A percentile compares a stretch with the other conserved stretches of the same genome.
Conservation (phyloP, 2,888 invertebrate genomes). For the Tetheella fluctuosa region DNA sequence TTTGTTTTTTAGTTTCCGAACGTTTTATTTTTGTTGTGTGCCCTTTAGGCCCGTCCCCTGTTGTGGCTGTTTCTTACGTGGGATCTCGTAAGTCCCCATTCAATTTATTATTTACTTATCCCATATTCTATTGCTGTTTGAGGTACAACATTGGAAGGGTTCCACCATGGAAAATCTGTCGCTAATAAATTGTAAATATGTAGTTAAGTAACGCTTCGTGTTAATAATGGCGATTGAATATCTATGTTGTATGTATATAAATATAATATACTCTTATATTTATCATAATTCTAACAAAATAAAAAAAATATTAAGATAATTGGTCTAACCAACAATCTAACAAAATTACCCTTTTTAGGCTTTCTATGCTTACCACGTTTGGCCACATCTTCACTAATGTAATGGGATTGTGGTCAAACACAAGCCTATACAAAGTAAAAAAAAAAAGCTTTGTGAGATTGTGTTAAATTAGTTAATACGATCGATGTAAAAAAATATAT, state of each 20-base stretch:
- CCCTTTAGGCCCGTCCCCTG: constrained; percentile 79
- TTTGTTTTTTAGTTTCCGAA: constrained; percentile 43
- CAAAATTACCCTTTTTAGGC: too few relatives aligned
- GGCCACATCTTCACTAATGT: too few relatives aligned
- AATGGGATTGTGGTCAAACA: too few relatives aligned
- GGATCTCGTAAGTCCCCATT: constrained; percentile 81
- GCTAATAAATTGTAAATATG: constrained; percentile 9
- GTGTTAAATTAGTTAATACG: too few relatives aligned
- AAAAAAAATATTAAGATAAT: too few relatives aligned
- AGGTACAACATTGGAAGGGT: constrained; percentile 9
- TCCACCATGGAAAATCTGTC: constrained; percentile 34
- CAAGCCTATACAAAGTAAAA: too few relatives aligned
- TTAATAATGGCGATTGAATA: constrained; percentile 8
- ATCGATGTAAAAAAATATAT: too few relatives aligned
- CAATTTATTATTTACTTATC: constrained; percentile 46
- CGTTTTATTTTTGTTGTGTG: constrained; percentile 73
- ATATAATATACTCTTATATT: not conserved
- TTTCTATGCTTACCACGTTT: too few relatives aligned
- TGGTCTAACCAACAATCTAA: too few relatives aligned
- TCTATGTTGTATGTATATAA: not conserved
- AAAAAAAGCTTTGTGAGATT: too few relatives aligned
- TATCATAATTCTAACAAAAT: not conserved
- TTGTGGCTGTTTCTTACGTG: constrained; percentile 84
- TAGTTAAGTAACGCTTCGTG: constrained; percentile 26
- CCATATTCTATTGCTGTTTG: constrained; percentile 14